These are phyloP conservation scores for Callorhinus ursinus DNA, from an alignment of 2,113 vertebrate species.

Conservation along the genomic window DNA sequence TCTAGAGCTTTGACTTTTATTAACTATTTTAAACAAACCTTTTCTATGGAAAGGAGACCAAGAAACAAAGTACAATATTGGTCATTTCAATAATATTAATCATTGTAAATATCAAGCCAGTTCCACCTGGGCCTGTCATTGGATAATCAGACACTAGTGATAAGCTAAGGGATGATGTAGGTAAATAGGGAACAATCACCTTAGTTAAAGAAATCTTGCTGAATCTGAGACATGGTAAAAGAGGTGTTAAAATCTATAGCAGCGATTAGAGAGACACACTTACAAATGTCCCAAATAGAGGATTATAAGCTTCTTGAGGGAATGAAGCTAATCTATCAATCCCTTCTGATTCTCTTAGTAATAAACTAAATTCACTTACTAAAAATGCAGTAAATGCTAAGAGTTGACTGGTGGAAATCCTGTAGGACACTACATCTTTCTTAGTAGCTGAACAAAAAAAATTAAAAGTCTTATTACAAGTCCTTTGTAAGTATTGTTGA, in stretches of 20 bases:
- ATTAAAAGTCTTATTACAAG: not conserved
- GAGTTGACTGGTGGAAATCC: not conserved
- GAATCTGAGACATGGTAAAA: not conserved
- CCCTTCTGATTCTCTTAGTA: not conserved
- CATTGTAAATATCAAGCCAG: not conserved
- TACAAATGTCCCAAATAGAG: not conserved
- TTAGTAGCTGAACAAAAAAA: not conserved
- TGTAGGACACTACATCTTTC: not conserved
- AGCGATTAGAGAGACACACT: not conserved
- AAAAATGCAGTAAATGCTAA: not conserved
- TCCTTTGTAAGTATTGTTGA: not conserved
- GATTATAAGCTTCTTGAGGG: not conserved
- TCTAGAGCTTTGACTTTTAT: slow-evolving; percentile 9
- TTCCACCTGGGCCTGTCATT: not conserved
- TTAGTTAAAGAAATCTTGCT: not conserved
- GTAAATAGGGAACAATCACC: too few relatives aligned
- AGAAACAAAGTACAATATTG: not conserved
- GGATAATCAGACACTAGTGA: not conserved
- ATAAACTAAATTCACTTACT: not conserved
- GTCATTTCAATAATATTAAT: not conserved
- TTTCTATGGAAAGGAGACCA: not conserved
- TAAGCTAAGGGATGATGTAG: not conserved
- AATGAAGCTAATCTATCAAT: not conserved
- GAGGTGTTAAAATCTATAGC: not conserved
- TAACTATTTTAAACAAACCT: slow-evolving; percentile 38